Base-by-base conservation (phyloP, 2,113 vertebrate species). In the Saguinus imperator region DNA sequence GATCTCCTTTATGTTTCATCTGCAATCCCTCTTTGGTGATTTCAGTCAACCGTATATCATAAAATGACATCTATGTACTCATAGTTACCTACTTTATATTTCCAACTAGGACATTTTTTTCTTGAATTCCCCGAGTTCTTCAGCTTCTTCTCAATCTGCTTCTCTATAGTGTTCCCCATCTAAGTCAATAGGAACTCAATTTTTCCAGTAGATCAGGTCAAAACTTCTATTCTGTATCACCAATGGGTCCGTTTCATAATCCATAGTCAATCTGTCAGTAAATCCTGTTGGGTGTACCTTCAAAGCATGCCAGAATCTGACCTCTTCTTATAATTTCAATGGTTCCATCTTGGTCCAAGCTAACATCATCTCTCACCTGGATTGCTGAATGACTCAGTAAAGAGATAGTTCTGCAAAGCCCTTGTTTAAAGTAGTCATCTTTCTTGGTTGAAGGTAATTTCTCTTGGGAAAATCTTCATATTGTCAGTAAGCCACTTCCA, bases 381-480 rank as follows among this genome's bases (percentile, higher is more conserved):
- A 89, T 92, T 79, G 76, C 8, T 17, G 85, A 75, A 58, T 61
- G 76, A 72, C 13, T 70, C 48, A 76, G 27, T 52, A 40, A 20
- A 82, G 9, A 88, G 43, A 76, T 9, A 21, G 21, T 73, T 92
- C 72, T 77, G 13, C 27, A 50, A 92, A 95, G 20, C 23, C 18
- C 29, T 93, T 58, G 40, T 48, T 81, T 68, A n/a, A 88, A 90
- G 45, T 25, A 89, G 40, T 52, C 29, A 61, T 94, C 85, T 76
- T 32, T 92, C 48, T 25, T 92, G 29, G n/a, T 37, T 77, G 18
- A 93, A 92, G 77, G 55, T 20, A 83, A 91, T 88, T 72, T 85
- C 91, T 25, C 40, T 77, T 88, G n/a, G 94, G 85, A 95, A 77
- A 92, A 68, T 68, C 50, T 89, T 84, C 17, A 20, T 35, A 80